phyloP scores from a whole-genome alignment of 2,797 vertebrate genomes.

The Pseudomugil tenellus region DNA sequence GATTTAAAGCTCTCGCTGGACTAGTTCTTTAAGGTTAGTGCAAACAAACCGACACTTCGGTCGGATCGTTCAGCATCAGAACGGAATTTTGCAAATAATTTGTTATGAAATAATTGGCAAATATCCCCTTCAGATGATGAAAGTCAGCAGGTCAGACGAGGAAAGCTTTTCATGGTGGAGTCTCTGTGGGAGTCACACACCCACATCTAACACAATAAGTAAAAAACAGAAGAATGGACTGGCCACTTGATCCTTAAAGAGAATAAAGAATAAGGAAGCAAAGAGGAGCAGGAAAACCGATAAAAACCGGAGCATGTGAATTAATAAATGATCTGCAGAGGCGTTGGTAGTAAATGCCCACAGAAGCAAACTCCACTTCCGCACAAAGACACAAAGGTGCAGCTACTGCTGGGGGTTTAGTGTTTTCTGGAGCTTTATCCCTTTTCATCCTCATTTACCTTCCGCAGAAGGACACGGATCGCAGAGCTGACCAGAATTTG shows the following conservation, averaged over 20 bases:
- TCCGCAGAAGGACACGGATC: neutral
- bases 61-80: no score
- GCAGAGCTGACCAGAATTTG: neutral
- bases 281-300: neutral
- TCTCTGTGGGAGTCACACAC: slow-evolving; percentile 29
- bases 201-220: slow-evolving; percentile 15
- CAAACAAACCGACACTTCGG: no score
- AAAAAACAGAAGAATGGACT: slow-evolving; percentile 1
- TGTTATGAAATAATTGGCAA: no score
- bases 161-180: neutral
- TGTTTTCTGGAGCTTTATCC: slow-evolving; percentile 13
- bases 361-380: no score
- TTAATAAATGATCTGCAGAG: neutral
- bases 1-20: no score
- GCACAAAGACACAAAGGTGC: neutral
- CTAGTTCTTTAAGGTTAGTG: no score
- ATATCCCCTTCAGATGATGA: no score
- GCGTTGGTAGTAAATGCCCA: no score
- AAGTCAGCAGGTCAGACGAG: no score
- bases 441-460: neutral
- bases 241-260: slow-evolving; percentile 32
- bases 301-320: neutral
- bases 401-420: neutral
- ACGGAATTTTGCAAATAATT: no score
- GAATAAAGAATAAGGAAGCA: neutral